phyloP scores from a whole-genome alignment of 2,888 invertebrate species.

The Spicauda simplicius region DNA sequence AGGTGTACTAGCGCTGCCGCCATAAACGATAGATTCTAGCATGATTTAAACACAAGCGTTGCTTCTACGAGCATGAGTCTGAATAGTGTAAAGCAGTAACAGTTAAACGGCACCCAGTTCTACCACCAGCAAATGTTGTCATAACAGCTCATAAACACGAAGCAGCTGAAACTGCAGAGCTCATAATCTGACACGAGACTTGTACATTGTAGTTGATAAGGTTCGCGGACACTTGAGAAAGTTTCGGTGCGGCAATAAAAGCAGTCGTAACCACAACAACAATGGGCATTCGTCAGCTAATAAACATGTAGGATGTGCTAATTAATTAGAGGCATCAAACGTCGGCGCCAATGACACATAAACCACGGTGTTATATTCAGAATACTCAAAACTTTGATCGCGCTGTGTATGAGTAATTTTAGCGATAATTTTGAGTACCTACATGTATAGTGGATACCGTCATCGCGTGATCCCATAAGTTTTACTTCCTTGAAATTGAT shows the following conservation, averaged over 20 bases:
- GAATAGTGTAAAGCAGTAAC: too few species aligned
- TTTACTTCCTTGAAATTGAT: slow-evolving; percentile 22
- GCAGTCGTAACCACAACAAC: slow-evolving; percentile 35
- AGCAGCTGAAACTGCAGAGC: background rate
- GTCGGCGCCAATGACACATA: slow-evolving; percentile 70
- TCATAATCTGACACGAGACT: slow-evolving; percentile 1
- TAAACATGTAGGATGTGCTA: slow-evolving; percentile 57
- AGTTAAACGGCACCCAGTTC: too few species aligned
- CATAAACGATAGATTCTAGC: too few species aligned
- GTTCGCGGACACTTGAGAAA: slow-evolving; percentile 15
- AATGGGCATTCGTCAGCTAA: slow-evolving; percentile 47
- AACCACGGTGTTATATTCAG: slow-evolving; percentile 53
- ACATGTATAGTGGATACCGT: slow-evolving; percentile 15
- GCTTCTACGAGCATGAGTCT: too few species aligned
- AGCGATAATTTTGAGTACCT: slow-evolving; percentile 50
- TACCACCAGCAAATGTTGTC: background rate
- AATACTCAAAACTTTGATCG: slow-evolving; percentile 60
- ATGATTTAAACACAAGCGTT: too few species aligned
- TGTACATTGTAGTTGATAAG: slow-evolving; percentile 3
- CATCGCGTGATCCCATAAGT: slow-evolving; percentile 20
- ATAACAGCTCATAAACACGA: background rate
- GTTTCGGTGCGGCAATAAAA: slow-evolving; percentile 28
- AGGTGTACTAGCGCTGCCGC: too few species aligned
- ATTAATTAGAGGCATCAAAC: slow-evolving; percentile 69
- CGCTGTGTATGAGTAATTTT: slow-evolving; percentile 46